Conservation (phyloP, 2,888 invertebrate species). For the Leptinotarsa tumamoca region DNA sequence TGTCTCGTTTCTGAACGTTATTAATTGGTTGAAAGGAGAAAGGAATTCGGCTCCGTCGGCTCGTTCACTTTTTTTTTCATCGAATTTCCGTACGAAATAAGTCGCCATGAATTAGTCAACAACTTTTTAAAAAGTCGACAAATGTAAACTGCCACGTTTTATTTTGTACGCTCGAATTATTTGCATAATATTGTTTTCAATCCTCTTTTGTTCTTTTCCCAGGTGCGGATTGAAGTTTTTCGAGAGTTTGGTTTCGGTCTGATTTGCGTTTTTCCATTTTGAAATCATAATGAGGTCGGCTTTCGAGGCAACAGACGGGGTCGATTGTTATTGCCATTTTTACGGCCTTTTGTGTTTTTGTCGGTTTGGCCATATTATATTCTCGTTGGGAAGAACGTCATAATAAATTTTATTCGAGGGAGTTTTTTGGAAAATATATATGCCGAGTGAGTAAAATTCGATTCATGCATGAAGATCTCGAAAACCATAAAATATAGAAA, state of each 20-base stretch:
- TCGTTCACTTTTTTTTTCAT: slow-evolving; percentile 32
- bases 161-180: slow-evolving; percentile 62
- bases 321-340: slow-evolving; percentile 18
- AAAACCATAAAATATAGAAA: too few relatives aligned
- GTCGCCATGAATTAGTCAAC: slow-evolving; percentile 65
- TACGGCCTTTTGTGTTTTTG: not conserved
- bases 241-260: slow-evolving; percentile 30
- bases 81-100: slow-evolving; percentile 54
- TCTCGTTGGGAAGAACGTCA: not conserved
- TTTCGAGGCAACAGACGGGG: not conserved
- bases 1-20: slow-evolving; percentile 46
- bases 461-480: too few relatives aligned
- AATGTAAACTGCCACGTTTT: slow-evolving; percentile 65
- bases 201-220: slow-evolving; percentile 53
- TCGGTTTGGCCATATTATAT: not conserved
- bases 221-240: slow-evolving; percentile 44
- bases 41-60: slow-evolving; percentile 27
- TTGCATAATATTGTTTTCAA: slow-evolving; percentile 63
- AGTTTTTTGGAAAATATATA: too few relatives aligned
- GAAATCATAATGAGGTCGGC: slow-evolving; percentile 19
- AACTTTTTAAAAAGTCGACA: slow-evolving; percentile 63
- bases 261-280: slow-evolving; percentile 29
- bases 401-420: too few relatives aligned
- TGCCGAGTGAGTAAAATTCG: too few relatives aligned
- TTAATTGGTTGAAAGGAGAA: slow-evolving; percentile 49